Conservation (phyloP, 2,113 vertebrate genomes). For the Probosciger aterrimus region DNA sequence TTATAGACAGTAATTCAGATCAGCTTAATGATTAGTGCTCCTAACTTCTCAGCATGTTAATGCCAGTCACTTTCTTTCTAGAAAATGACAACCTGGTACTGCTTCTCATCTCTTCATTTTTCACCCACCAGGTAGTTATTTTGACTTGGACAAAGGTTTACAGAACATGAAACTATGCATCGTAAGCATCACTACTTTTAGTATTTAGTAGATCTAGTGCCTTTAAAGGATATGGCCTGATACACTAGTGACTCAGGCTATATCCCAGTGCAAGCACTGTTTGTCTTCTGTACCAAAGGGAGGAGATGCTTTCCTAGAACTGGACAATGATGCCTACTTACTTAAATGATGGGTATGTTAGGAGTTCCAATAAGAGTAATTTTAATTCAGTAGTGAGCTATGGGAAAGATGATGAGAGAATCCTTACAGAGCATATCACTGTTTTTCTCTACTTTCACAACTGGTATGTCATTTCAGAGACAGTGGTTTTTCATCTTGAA, state of each 20-base stretch:
- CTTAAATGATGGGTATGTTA: background rate
- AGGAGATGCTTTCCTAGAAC: background rate
- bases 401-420: background rate
- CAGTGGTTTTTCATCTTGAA: background rate
- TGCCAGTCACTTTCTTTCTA: background rate
- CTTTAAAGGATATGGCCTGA: background rate
- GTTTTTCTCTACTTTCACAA: background rate
- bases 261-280: background rate
- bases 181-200: background rate
- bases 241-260: background rate
- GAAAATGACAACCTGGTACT: background rate
- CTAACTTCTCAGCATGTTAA: background rate
- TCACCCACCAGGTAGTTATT: background rate
- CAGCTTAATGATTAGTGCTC: background rate
- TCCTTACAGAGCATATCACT: background rate
- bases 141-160: constrained; percentile 1
- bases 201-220: background rate
- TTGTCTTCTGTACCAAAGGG: background rate
- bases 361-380: background rate
- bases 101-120: background rate
- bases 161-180: background rate
- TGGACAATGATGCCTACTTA: background rate
- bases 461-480: background rate
- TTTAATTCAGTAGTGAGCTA: background rate
- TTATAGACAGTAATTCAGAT: background rate